Conservation (phyloP, 2,797 vertebrate species). For the Silurus lanzhouensis region DNA sequence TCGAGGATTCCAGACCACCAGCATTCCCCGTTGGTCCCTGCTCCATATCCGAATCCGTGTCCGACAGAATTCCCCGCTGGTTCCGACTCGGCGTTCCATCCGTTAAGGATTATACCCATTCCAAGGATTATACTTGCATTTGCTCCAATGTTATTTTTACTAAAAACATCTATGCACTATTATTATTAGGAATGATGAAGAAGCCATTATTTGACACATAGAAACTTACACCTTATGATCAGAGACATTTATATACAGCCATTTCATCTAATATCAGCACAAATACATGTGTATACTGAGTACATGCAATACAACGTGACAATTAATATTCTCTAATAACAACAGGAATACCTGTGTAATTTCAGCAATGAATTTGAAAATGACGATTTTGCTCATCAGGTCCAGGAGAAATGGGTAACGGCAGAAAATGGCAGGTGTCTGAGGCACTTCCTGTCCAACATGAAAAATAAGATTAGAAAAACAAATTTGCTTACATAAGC, state of each 20-base stretch:
- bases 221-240: too few relatives aligned
- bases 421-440: constrained; percentile 65
- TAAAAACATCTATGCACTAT: too few relatives aligned
- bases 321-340: neutral
- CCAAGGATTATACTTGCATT: too few relatives aligned
- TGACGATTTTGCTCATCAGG: constrained; percentile 58
- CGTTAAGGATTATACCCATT: too few relatives aligned
- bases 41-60: too few relatives aligned
- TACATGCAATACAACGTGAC: neutral
- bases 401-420: constrained; percentile 70
- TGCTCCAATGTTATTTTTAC: too few relatives aligned
- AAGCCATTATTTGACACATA: too few relatives aligned
- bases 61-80: too few relatives aligned
- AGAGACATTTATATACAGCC: neutral
- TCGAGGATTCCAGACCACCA: too few relatives aligned
- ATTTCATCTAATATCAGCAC: neutral
- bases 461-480: constrained; percentile 5
- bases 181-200: too few relatives aligned
- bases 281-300: neutral
- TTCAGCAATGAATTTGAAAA: constrained; percentile 45
- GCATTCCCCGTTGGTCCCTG: too few relatives aligned
- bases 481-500: neutral
- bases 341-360: constrained; percentile 56
- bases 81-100: too few relatives aligned
- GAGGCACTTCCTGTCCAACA: constrained; percentile 57